Base-by-base conservation (phyloP, 2,797 vertebrate species). In the Fistularia tabacaria region DNA sequence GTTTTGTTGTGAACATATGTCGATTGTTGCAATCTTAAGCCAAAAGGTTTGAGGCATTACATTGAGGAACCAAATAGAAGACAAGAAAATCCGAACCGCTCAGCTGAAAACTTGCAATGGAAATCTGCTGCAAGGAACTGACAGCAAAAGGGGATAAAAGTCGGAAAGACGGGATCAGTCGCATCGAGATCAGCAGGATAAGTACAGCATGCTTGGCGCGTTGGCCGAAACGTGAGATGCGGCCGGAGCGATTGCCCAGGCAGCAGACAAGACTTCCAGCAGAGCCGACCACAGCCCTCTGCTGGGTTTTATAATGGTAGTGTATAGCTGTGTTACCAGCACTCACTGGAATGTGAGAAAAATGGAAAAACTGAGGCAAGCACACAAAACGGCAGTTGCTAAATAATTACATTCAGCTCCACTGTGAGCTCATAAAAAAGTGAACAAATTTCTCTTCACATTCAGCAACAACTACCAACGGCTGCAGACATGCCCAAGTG, bases 281-380 rank as follows among this genome's bases (percentile, higher is more conserved):
- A 5, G 57, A 38, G 70, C 55, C 51, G 36, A 83, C 85, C 85
- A 36, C 85, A 83, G 66, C 72, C 67, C 81, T 83, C 74, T 66
- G 72, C 71, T 68, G 66, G 79, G 64, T 84, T 82, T 74, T 74
- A 61, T 83, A 87, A 84, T 85, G 67, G 58, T 37, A 81, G 79
- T 12, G 76, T 73, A 46, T 51, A 38, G 66, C 76, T 54, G 70
- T 57, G 82, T 82, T 87, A 85, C 76, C 75, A 80, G 64, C 73
- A 55, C 68, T 51, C 54, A 0, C 47, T 71, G 85, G 85, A 88
- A 84, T 85, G 82, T 73, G 72, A 77, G 69, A 79, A 80, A 80
- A 75, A 70, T 10, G 74, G 85, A 85, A 86, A 88, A 86, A 77
- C 66, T 81, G 78, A 84, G 64, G 49, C 37, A 36, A 73, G 70